Evolutionary conservation across 2,888 invertebrate genomes (phyloP), one percentile per base, ranked within the genome.

Genomic region (Margaritifera margaritifera): DNA sequence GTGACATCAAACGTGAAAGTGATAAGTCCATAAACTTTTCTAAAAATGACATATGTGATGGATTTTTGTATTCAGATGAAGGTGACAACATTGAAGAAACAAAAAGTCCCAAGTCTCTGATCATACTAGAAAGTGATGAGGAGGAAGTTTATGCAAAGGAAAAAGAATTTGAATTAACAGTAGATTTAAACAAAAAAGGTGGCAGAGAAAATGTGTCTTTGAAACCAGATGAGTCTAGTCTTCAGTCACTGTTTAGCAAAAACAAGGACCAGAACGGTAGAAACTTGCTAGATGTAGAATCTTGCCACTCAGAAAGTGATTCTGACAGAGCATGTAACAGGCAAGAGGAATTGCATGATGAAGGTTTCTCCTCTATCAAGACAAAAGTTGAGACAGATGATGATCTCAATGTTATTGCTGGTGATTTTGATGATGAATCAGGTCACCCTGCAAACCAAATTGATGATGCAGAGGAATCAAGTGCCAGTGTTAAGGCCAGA

Each of bases 261-360:
- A 24, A 58, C 20, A 27, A 22, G 20, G 27, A 57, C 6, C 27
- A 27, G 27, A 58, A 58, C 20, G 25, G 0, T 19, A 24, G 25
- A 58, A 58, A 24, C 27, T 50, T 53, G 53, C 50, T 15, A 24
- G 22, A 56, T 56, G 27, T 42, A 24, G 55, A 50, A 63, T 55
- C 54, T 27, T 54, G 42, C 54, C 62, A 42, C 31, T 65, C 56
- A 4, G 67, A 64, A 20, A 63, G 8, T 58, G 51, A 59, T 27
- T 53, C 27, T 55, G 52, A 60, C 52, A 42, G n/a, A 50, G 6
- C 27, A 53, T 52, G 56, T 20, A 66, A 51, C 22, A 27, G 25
- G 31, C 52, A 42, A 15, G 15, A 15, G 15, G 42, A 42, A 42
- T 42, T 42, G 42, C 42, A 11, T 42, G 42, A 42, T 15, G 42